phyloP scores from a whole-genome alignment of 2,888 invertebrate genomes.

The Pimpla rufipes region DNA sequence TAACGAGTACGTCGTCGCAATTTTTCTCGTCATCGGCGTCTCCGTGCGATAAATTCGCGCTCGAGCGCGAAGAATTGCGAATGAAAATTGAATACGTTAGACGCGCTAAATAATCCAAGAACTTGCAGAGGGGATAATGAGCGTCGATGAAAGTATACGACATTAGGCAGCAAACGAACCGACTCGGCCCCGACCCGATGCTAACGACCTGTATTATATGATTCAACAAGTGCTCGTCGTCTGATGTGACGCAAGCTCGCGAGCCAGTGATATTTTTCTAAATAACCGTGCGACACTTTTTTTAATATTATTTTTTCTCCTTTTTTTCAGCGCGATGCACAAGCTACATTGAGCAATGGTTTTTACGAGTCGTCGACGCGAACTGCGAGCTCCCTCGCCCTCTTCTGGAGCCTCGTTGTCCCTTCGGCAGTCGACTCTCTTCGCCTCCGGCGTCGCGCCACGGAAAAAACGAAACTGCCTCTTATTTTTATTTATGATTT shows the following conservation, averaged over 20 bases:
- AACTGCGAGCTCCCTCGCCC: constrained; percentile 16
- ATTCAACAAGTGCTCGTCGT: constrained; percentile 66
- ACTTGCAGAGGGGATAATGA: neutral
- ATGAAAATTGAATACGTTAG: neutral
- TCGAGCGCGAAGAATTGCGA: neutral
- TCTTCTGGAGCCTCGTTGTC: neutral
- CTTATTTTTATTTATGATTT: constrained; percentile 27
- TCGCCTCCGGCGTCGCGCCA: neutral
- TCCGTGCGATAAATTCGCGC: too few relatives aligned
- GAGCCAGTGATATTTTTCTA: constrained; percentile 6
- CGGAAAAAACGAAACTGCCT: neutral
- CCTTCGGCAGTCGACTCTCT: neutral
- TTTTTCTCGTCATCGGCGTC: too few relatives aligned
- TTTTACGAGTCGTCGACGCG: constrained; percentile 39
- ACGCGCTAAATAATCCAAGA: neutral
- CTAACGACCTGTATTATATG: constrained; percentile 61
- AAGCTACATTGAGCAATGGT: constrained; percentile 54
- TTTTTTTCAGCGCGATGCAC: constrained; percentile 14
- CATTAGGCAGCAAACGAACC: constrained; percentile 72
- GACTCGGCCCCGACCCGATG: constrained; percentile 53
- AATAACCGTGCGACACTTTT: constrained; percentile 39
- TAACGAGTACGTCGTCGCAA: neutral
- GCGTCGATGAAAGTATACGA: constrained; percentile 37
- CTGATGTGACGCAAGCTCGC: constrained; percentile 9
- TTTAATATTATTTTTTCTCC: constrained; percentile 36